Evolutionary conservation across 2,113 vertebrate genomes (phyloP).

Genomic region (Pachyramphus minor): DNA sequence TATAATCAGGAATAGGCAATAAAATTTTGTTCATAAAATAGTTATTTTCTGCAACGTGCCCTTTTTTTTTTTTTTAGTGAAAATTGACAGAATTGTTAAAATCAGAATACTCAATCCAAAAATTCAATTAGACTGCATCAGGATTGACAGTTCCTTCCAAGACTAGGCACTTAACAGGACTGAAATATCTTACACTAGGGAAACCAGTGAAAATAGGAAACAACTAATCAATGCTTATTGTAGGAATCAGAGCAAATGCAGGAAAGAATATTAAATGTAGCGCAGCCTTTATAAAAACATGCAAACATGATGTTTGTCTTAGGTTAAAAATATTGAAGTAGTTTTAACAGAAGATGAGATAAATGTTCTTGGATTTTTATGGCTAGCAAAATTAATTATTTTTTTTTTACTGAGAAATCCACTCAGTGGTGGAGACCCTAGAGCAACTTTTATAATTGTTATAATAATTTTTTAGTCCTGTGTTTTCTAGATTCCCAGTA

Average conservation of each 20-base stretch:
- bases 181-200: not conserved
- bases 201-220: slow-evolving; percentile 36
- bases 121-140: not conserved
- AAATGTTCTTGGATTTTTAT: not conserved
- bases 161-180: not conserved
- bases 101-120: not conserved
- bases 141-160: slow-evolving; percentile 14
- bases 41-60: not conserved
- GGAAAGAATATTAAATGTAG: slow-evolving; percentile 3
- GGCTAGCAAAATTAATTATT: not conserved
- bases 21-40: not conserved
- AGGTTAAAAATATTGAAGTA: not conserved
- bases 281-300: not conserved
- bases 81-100: not conserved
- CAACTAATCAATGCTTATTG: slow-evolving; percentile 28
- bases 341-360: not conserved
- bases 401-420: not conserved
- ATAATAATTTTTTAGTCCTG: not conserved
- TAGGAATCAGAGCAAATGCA: not conserved
- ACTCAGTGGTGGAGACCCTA: not conserved
- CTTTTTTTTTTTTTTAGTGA: not conserved
- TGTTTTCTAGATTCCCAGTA: not conserved
- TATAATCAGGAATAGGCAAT: not conserved
- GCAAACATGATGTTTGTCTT: not conserved
- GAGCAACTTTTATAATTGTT: not conserved